These are phyloP conservation scores for Serinus canaria DNA, from an alignment of 2,113 vertebrate species.

Conservation along the genomic window DNA sequence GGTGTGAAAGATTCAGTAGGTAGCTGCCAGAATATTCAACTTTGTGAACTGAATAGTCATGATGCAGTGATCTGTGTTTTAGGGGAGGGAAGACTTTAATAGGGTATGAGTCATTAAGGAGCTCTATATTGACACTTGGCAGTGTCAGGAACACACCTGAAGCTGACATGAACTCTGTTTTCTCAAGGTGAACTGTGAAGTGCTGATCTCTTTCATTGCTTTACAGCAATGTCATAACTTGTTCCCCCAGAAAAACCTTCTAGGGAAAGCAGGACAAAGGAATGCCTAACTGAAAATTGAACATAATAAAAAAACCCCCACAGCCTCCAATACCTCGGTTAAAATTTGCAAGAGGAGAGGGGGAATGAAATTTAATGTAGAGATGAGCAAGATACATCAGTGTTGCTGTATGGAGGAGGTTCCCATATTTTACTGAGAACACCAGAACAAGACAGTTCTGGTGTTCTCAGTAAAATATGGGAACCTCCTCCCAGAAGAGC, in stretches of 20 bases:
- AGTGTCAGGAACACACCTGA: background rate
- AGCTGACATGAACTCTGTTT: background rate
- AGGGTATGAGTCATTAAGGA: background rate
- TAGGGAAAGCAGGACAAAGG: background rate
- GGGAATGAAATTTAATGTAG: background rate
- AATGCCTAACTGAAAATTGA: background rate
- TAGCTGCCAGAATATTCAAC: background rate
- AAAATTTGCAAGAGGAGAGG: background rate
- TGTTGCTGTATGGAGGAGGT: background rate
- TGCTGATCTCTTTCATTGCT: background rate
- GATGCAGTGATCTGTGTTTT: background rate
- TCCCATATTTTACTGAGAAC: too few species aligned
- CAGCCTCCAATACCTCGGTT: background rate
- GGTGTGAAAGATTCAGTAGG: background rate
- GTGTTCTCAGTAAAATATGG: background rate
- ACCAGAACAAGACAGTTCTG: background rate
- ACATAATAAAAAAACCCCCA: too few species aligned
- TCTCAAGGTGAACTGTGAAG: background rate
- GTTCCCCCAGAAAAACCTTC: background rate
- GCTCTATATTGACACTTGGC: background rate
- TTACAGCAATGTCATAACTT: background rate
- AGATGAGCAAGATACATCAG: background rate
- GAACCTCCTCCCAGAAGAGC: background rate
- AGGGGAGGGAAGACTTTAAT: background rate
- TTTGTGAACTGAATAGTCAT: background rate